Percentiles rank a stretch among this genome's conserved stretches.
Conservation (phyloP, 2,113 vertebrate species). For the Periophthalmodon schlosseri region DNA sequence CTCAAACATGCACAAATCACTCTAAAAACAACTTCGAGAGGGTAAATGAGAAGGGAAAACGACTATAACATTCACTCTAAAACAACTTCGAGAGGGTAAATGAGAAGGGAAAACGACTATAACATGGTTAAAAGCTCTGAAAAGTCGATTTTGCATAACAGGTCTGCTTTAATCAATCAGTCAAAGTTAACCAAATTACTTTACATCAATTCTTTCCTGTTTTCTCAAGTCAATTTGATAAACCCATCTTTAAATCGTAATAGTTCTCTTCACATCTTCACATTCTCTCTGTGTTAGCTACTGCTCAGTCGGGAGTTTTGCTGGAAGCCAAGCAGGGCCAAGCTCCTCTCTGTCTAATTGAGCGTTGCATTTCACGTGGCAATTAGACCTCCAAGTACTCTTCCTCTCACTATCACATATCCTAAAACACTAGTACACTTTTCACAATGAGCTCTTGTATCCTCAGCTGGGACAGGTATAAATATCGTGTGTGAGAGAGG, state of each 20-base stretch:
- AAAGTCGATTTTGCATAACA: too few species aligned
- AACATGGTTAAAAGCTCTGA: too few species aligned
- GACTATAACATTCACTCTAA: too few species aligned
- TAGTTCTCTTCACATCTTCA: not conserved
- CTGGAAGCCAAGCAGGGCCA: not conserved
- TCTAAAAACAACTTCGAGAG: too few species aligned
- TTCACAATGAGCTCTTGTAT: constrained; percentile 59
- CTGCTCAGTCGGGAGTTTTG: not conserved
- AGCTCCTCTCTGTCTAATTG: not conserved
- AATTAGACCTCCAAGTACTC: not conserved
- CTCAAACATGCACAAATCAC: too few species aligned
- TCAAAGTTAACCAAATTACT: not conserved
- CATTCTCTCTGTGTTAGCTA: not conserved
- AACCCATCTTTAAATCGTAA: too few species aligned
- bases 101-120: too few species aligned
- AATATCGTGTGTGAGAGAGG: constrained; percentile 58
- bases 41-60: too few species aligned
- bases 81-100: too few species aligned
- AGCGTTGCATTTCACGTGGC: not conserved
- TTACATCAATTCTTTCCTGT: not conserved
- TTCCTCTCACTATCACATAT: not conserved
- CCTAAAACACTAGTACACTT: constrained; percentile 15
- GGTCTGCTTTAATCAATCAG: too few species aligned
- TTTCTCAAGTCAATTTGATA: not conserved
- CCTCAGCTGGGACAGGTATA: constrained; percentile 66